Evolutionary conservation across 2,797 vertebrate genomes (phyloP).

Genomic region (Sciurus carolinensis): DNA sequence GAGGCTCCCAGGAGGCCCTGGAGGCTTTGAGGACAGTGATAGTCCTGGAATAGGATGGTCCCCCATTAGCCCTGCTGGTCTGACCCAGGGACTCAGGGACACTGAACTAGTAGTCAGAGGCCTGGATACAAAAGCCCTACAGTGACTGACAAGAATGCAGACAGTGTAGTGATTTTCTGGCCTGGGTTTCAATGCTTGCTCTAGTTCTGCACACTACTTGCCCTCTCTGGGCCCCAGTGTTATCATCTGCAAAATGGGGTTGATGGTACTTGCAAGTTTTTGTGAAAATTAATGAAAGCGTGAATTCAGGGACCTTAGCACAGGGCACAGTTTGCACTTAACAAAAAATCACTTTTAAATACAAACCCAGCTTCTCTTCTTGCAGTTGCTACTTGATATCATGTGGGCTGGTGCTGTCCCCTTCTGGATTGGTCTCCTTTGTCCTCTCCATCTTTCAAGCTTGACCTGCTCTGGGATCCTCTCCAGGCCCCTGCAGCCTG

Average conservation of each 20-base stretch:
- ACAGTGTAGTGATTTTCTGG: not conserved
- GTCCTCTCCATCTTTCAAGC: not conserved
- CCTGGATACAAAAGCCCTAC: not conserved
- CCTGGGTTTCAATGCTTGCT: not conserved
- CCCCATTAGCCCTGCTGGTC: not conserved
- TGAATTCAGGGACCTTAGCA: not conserved
- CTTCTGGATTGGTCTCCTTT: not conserved
- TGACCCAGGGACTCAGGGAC: not conserved
- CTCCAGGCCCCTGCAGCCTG: not conserved
- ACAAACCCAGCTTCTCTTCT: not conserved
- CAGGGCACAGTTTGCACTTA: not conserved
- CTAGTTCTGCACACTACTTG: not conserved
- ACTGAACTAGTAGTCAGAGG: not conserved
- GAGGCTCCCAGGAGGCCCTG: not conserved
- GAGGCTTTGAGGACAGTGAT: not conserved
- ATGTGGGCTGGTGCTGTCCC: not conserved
- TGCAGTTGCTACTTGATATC: not conserved
- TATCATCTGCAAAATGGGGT: conserved; percentile 24
- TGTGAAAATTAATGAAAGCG: not conserved
- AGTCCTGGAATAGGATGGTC: not conserved
- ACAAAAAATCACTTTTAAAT: conserved; percentile 25
- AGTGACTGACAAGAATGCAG: not conserved
- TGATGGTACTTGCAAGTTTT: not conserved
- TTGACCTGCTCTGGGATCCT: not conserved
- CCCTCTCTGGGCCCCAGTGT: not conserved